Evolutionary conservation across 2,888 invertebrate genomes (phyloP), one percentile per base, ranked within the genome.

Genomic region (Diadegma fenestrale): DNA sequence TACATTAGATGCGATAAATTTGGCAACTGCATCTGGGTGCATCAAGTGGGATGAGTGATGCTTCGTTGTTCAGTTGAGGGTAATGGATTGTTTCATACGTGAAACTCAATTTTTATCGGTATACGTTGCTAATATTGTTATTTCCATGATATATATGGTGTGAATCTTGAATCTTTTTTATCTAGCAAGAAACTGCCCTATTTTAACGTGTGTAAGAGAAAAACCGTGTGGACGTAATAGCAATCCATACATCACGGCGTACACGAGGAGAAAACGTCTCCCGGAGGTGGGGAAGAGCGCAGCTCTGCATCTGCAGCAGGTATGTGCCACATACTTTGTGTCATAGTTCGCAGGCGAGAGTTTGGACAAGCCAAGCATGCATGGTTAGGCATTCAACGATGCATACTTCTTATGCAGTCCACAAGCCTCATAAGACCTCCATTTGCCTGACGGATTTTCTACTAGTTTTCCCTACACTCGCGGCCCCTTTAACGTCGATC

Each of bases 71-170:
- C 91, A 89, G 91, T 86, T 85, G 85, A 85, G 86, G 33, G 58
- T 92, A 92, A 92, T 91, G 89, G 92, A 93, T 93, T 88, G 91
- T 87, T 90, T 91, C 90, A 92, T 92, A 91, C 88, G 84, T 88
- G 54, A 58, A 63, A 63, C 89, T 91, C 91, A 90, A 92, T 92
- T 92, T 45, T 58, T 61, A 69, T 43, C 30, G 26, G n/a, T 30
- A 43, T 48, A 64, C 22, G 19, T 33, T 12, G 37, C 41, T 41
- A 37, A 37, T 37, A 22, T 41, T 10, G 17, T 10, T 48, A 66
- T 75, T 26, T 63, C 54, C 30, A 63, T 63, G 17, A 6, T n/a
- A 26, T 58, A 26, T 58, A 26, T 26, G 1, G 5, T 58, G 26
- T 5, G n/a, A 48, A 26, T 2, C 48, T 51, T n/a, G 0, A 14